Conservation (phyloP, 2,888 invertebrate genomes). For the Thereva nobilitata region DNA sequence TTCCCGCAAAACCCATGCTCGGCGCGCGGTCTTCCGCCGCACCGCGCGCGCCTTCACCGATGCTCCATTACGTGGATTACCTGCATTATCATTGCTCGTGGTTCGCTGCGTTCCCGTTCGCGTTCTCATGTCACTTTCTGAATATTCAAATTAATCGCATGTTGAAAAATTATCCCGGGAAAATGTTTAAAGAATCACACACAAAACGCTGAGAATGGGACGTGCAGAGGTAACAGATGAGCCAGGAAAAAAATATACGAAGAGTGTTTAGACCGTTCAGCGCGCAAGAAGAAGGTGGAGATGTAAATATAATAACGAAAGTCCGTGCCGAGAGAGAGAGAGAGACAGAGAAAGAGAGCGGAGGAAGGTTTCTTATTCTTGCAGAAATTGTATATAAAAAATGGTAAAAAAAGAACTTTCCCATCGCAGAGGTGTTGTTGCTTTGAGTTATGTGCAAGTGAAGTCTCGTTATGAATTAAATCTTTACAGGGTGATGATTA, state of each 20-base stretch:
- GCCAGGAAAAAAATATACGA: constrained; percentile 17
- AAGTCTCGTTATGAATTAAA: no score
- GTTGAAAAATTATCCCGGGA: constrained; percentile 35
- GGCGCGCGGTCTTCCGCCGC: no score
- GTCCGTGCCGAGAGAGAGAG: no score
- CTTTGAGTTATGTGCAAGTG: no score
- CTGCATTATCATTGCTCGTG: constrained; percentile 22
- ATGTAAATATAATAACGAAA: no score
- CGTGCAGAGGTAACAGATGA: constrained; percentile 1
- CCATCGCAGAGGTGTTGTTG: no score
- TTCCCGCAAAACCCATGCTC: neutral
- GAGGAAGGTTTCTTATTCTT: no score
- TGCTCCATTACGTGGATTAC: neutral
- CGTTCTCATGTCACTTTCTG: constrained; percentile 35
- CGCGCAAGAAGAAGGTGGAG: no score
- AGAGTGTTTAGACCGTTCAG: neutral
- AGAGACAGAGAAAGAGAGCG: no score
- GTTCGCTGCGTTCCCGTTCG: constrained; percentile 3
- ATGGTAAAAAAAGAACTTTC: no score
- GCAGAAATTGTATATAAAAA: no score
- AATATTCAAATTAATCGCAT: constrained; percentile 37
- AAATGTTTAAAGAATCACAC: constrained; percentile 17
- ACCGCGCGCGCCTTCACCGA: constrained; percentile 1
- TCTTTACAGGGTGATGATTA: no score
- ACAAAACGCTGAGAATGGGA: neutral